These are phyloP conservation scores for Radopholus similis DNA, from an alignment of 1,140 invertebrate genomes.

Conservation along the genomic window DNA sequence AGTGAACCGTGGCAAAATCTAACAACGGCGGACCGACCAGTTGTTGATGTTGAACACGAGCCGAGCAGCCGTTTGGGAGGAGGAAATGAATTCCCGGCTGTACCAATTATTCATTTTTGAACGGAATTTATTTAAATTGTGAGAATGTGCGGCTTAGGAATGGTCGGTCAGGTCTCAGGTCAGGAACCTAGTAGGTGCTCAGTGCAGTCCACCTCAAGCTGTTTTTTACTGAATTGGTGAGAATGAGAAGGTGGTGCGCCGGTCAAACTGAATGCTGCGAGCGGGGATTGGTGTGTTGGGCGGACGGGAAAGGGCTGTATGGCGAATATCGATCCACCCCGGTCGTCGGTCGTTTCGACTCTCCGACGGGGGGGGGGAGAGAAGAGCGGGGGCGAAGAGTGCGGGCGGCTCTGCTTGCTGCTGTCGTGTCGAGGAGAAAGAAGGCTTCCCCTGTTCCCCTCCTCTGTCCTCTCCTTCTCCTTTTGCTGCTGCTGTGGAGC, in stretches of 20 bases:
- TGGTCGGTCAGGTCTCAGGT: too few relatives aligned
- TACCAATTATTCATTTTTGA: conserved; percentile 30
- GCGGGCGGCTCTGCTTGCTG: too few relatives aligned
- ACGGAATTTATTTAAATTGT: background rate
- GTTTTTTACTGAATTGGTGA: too few relatives aligned
- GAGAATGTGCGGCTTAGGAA: too few relatives aligned
- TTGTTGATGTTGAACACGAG: conserved; percentile 31
- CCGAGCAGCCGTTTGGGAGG: conserved; percentile 16
- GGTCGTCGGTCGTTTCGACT: conserved; percentile 4
- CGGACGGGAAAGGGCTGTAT: background rate
- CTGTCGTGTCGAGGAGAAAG: too few relatives aligned
- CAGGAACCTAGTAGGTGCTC: background rate
- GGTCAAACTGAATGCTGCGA: background rate
- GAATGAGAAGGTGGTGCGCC: background rate
- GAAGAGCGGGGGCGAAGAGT: background rate
- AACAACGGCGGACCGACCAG: conserved; percentile 2
- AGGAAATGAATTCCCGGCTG: conserved; percentile 21
- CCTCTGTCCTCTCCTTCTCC: background rate
- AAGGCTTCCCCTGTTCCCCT: background rate
- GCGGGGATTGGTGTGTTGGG: background rate
- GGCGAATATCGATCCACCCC: conserved; percentile 1
- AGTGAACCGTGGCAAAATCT: background rate
- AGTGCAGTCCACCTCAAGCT: too few relatives aligned
- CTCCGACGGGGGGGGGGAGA: background rate
- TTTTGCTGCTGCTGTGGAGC: too few relatives aligned